phyloP scores from a whole-genome alignment of 35 echinoderm and acorn worm species.

The Eucidaris tribuloides region DNA sequence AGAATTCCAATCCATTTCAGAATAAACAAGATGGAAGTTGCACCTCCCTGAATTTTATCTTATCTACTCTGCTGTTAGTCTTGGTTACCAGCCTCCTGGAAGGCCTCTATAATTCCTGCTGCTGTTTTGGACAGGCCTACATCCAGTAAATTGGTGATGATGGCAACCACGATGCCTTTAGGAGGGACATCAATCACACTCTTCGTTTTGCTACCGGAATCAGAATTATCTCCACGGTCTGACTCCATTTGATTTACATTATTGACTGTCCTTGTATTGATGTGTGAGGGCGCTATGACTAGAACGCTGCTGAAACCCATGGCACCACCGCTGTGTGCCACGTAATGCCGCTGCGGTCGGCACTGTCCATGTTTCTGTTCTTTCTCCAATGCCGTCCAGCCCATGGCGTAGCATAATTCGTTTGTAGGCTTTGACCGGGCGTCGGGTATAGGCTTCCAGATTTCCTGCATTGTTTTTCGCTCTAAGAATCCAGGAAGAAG shows the following conservation, averaged over 20 bases:
- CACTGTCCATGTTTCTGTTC: slow-evolving; percentile 68
- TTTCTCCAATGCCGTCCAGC: slow-evolving; percentile 61
- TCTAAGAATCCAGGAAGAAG: slow-evolving; percentile 76
- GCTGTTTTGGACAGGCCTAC: slow-evolving; percentile 61
- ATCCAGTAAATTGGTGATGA: slow-evolving; percentile 67
- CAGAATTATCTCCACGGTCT: neutral
- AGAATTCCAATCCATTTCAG: too few relatives aligned
- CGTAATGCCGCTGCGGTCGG: slow-evolving; percentile 31
- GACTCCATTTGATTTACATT: neutral
- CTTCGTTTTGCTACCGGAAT: neutral
- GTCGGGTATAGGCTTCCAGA: slow-evolving; percentile 70
- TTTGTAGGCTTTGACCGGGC: slow-evolving; percentile 15
- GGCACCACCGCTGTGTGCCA: slow-evolving; percentile 82
- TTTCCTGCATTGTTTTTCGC: slow-evolving; percentile 57
- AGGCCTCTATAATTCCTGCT: slow-evolving; percentile 56
- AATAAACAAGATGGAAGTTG: too few relatives aligned
- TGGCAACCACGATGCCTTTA: slow-evolving; percentile 75
- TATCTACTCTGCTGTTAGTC: too few relatives aligned
- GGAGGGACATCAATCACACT: slow-evolving; percentile 14
- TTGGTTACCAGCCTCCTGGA: slow-evolving; percentile 42
- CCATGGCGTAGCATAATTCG: slow-evolving; percentile 65
- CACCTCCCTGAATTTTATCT: too few relatives aligned
- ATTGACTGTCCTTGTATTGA: neutral
- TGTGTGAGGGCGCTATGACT: slow-evolving; percentile 34
- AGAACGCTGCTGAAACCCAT: slow-evolving; percentile 85